Base-by-base conservation (phyloP, 2,888 invertebrate genomes). In the Sphecodes monilicornis region DNA sequence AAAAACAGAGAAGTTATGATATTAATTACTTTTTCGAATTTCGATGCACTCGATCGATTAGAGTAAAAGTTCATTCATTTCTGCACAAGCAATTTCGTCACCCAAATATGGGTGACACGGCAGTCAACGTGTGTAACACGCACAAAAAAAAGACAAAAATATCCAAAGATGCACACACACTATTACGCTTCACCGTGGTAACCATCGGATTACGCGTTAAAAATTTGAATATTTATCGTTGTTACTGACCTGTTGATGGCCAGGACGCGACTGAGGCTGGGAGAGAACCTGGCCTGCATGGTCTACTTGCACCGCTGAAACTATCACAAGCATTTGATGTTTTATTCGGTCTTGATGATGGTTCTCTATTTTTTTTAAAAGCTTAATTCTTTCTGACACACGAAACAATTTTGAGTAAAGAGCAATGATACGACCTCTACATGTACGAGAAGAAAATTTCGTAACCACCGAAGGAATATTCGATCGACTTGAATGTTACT, bases 271-370 rank as follows among this genome's bases (percentile, higher is more conserved):
- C 93, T 93, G 94, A 93, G 94, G 93, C 93, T 94, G 94, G 92
- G 94, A 93, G 93, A 93, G 94, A 94, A 94, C 93, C 94, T 94
- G 94, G 93, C 94, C 94, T 94, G 94, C 94, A 92, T 94, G 94
- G 93, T 94, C 94, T 94, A 94, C 94, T 94, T 94, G 94, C 94
- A 94, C 94, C 93, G 93, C 94, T 94, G 94, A 94, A 93, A 93
- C 93, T 94, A 93, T 94, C 92, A 94, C 92, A 94, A 94, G 93
- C 90, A 93, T 92, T 94, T 92, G 91, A 91, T 92, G 91, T 93
- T 94, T 94, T 93, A 94, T 93, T 92, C 91, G 90, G 93, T 91
- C 91, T 90, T 84, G 88, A 74, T 88, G 76, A 50, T 85, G 64
- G 81, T 86, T 86, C 68, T 71, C 43, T 74, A 76, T 71, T 70